Evolutionary conservation across 2,113 vertebrate species (phyloP).

Genomic region (Syngnathus typhle): DNA sequence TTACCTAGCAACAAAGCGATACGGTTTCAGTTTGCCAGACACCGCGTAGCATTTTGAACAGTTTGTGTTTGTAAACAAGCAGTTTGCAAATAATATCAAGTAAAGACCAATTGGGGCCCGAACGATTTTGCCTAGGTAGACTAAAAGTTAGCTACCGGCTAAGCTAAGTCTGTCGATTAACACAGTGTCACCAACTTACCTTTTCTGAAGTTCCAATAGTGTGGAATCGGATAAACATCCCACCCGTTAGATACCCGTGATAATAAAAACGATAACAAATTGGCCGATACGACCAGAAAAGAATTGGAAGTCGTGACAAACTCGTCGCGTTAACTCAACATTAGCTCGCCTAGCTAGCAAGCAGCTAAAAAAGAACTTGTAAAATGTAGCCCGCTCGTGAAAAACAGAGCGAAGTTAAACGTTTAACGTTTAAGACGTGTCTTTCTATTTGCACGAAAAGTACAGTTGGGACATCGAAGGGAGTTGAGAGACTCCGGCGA

Average conservation of each 20-base stretch:
- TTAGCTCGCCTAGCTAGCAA: conserved; percentile 51
- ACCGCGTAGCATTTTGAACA: not conserved
- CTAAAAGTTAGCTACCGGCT: conserved; percentile 65
- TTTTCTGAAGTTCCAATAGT: not conserved
- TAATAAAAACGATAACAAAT: conserved; percentile 14
- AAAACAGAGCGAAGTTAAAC: not conserved
- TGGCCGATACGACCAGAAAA: conserved; percentile 14
- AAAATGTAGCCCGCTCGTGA: conserved; percentile 15
- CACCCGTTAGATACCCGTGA: conserved; percentile 6
- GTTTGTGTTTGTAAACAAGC: no score
- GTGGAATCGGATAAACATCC: conserved; percentile 21
- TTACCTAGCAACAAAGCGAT: not conserved
- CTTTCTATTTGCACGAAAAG: conserved; percentile 1
- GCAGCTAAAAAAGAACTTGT: conserved; percentile 50
- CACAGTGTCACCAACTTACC: conserved; percentile 41
- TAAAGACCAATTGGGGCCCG: conserved; percentile 33
- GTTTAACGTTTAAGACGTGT: not conserved
- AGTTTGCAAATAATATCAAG: not conserved
- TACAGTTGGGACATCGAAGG: not conserved
- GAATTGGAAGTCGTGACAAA: conserved; percentile 45
- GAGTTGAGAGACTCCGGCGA: conserved; percentile 29
- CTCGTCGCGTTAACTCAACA: conserved; percentile 58
- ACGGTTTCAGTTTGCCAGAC: not conserved
- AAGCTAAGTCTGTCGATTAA: conserved; percentile 49
- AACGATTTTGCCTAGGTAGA: conserved; percentile 48